phyloP scores from a whole-genome alignment of 2,888 invertebrate genomes.

The Drosophila nigricruria region DNA sequence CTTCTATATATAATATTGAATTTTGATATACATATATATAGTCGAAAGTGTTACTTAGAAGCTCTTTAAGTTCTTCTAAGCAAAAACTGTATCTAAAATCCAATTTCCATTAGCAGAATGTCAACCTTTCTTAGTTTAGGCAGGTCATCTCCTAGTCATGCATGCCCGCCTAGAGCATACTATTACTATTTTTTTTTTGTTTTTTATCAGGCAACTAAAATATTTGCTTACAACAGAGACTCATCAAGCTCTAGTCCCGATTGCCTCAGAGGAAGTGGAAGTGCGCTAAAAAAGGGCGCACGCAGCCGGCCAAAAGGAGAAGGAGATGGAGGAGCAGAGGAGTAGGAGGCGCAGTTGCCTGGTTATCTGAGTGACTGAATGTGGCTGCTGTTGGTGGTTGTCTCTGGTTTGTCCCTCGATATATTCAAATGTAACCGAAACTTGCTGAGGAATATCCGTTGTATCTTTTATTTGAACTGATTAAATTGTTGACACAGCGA shows the following conservation, averaged over 20 bases:
- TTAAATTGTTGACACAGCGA: conserved; percentile 73
- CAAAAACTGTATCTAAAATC: not conserved
- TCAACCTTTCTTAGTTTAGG: not conserved
- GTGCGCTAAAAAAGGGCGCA: conserved; percentile 13
- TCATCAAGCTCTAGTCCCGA: conserved; percentile 11
- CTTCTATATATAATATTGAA: no score
- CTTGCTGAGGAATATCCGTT: conserved; percentile 37
- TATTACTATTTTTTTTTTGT: not conserved
- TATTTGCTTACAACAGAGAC: conserved; percentile 48
- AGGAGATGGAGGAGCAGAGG: not conserved
- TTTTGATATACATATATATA: no score
- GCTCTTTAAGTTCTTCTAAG: no score
- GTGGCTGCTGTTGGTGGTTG: conserved; percentile 29
- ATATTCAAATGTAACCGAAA: conserved; percentile 64
- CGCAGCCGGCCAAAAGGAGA: conserved; percentile 9
- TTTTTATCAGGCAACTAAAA: conserved; percentile 59
- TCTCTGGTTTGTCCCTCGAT: conserved; percentile 11
- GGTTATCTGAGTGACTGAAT: conserved; percentile 34
- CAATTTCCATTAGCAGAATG: not conserved
- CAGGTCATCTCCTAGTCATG: conserved; percentile 3
- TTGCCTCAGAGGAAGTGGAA: conserved; percentile 29
- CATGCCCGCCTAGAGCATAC: not conserved
- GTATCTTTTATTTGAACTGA: conserved; percentile 72
- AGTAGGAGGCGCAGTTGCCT: not conserved
- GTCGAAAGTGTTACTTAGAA: no score